Evolutionary conservation across 1,140 invertebrate species (phyloP), one percentile per base, ranked within the genome.

Genomic region (Eupristina koningsbergeri): DNA sequence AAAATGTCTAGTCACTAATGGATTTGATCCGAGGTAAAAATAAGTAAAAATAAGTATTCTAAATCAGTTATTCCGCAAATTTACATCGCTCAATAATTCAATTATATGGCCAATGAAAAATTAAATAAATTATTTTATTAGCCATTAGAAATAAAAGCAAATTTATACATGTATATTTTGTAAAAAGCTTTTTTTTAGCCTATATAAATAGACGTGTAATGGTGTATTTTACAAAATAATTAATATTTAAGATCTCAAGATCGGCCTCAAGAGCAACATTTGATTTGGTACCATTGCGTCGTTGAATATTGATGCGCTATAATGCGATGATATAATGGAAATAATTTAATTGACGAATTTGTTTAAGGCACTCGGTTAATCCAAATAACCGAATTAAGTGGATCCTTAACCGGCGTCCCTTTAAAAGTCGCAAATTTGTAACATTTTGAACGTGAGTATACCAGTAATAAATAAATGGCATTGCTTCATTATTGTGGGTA

Each of bases 401-500:
- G 22, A 64, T 78, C 29, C 63, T 5, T 31, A 78, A 78, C 45
- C 39, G 15, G 11, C 53, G 5, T 47, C n/a, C 19, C 17, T 53
- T 36, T 9, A 53, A 13, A 71, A 58, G 45, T 29, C 36, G 31
- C 41, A 41, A 45, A 80, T 80, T 71, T 71, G 64, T 47, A 71
- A 71, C 61, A 61, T 74, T 73, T 81, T 58, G 77, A 63, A 45
- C 47, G 0, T 58, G 71, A 80, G 71, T 58, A 15, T 41, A 2
- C 69, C 34, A 29, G 53, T 58, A 74, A 81, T 81, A 61, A 81
- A 81, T 64, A 61, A 81, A 81, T 64, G 69, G 31, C 45, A 64
- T 63, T 61, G 58, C 80, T 64, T 64, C 71, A 75, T 81, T 81
- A 75, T 75, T 58, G 41, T 41, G n/a, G n/a, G 36, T 75, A 78